Evolutionary conservation across 2,888 invertebrate species (phyloP), one percentile per base, ranked within the genome.

Genomic region (Aspidapion aeneum): DNA sequence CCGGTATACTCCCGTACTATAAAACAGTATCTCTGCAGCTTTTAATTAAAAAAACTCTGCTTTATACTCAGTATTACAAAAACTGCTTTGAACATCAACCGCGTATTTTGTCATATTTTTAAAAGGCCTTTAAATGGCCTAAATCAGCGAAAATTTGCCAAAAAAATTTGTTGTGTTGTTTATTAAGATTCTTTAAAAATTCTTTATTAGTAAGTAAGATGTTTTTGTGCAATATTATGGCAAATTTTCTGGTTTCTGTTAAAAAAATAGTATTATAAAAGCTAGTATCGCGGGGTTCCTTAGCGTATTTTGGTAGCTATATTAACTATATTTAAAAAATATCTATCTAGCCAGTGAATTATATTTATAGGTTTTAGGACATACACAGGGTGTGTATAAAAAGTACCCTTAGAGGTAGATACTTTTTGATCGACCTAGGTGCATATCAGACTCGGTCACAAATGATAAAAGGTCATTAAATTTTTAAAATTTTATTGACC

Each of bases 371-470:
- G 35, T 35, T n/a, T 71, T 80, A 79, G 79, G 79, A 75, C 77
- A 77, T 75, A 75, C 74, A 80, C 80, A 80, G 80, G 80, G 80
- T 80, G 76, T 79, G 35, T 35, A 35, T 35, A 35, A 35, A 35
- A 35, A 35, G 35, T 35, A 35, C 35, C 35, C 35, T 35, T 12
- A 35, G 35, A 18, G 18, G 18, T 52, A 49, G 9, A 20, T 56
- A 57, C 17, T 57, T 21, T 57, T 50, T 64, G 60, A 57, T 57
- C 57, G 58, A 60, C 54, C 64, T 57, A 61, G 63, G 64, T 67
- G 66, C 57, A 66, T 55, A 61, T 57, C 68, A 65, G 63, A 71
- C 74, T 74, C 72, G 69, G 71, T 74, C 71, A 76, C 75, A 75
- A 77, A 77, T 78, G 77, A 78, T 78, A 75, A 71, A 77, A 72